phyloP scores from a whole-genome alignment of 2,113 vertebrate genomes.

The Aegithalos caudatus region DNA sequence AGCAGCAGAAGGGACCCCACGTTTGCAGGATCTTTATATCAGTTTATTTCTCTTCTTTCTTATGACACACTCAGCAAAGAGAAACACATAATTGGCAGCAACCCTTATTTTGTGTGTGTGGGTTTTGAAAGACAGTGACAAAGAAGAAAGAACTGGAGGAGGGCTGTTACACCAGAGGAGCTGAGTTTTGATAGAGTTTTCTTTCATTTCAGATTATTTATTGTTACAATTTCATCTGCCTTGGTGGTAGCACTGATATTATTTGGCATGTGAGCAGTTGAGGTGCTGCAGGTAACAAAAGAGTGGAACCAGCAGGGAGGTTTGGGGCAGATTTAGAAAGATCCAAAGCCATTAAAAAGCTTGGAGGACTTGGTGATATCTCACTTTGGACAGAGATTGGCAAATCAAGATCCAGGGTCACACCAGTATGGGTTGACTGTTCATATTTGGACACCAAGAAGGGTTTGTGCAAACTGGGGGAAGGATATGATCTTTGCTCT shows the following conservation, averaged over 20 bases:
- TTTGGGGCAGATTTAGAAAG: neutral
- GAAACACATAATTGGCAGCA: neutral
- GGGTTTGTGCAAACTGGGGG: accelerated
- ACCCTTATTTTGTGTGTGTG: neutral
- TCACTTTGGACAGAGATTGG: neutral
- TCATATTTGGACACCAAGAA: too few species aligned
- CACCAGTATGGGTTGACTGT: too few species aligned
- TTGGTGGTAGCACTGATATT: neutral
- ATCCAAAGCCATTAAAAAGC: neutral
- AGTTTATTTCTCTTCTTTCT: neutral
- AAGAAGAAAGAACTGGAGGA: neutral
- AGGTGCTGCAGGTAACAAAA: neutral
- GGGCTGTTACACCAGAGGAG: neutral
- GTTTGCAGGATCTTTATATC: neutral
- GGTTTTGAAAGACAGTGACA: neutral
- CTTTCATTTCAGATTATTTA: neutral
- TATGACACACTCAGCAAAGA: neutral
- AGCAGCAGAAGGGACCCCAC: neutral
- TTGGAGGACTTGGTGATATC: neutral
- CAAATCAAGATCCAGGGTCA: neutral
- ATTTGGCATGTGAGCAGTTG: neutral
- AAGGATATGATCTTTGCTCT: neutral
- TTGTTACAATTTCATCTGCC: neutral
- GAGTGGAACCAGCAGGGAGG: neutral
- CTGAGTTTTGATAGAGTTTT: neutral